Conservation (phyloP, 2,797 vertebrate species). For the Salmo trutta region DNA sequence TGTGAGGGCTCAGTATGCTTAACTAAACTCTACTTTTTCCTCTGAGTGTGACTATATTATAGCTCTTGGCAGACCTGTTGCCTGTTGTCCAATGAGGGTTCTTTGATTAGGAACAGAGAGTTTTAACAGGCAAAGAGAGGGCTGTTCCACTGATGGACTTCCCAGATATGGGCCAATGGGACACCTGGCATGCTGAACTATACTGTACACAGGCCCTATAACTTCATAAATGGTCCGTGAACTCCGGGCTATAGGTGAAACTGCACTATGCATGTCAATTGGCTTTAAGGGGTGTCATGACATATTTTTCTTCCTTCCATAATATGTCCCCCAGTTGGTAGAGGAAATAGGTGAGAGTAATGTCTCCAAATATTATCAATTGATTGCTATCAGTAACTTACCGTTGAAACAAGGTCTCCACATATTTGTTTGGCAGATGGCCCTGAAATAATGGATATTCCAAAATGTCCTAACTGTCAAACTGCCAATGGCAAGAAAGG, state of each 20-base stretch:
- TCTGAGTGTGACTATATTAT: background rate
- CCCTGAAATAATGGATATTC: background rate
- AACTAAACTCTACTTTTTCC: background rate
- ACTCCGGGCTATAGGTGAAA: background rate
- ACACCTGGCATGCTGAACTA: background rate
- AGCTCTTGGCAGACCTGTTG: background rate
- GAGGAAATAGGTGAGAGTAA: background rate
- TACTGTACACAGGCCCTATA: background rate
- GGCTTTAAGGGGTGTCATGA: background rate
- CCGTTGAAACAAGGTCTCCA: background rate
- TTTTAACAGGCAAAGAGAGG: background rate
- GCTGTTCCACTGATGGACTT: background rate
- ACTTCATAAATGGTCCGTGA: background rate
- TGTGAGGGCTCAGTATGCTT: background rate
- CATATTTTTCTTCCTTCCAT: background rate
- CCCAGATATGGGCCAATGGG: constrained; percentile 1
- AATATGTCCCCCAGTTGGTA: background rate
- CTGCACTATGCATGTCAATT: background rate
- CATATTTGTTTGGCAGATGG: background rate
- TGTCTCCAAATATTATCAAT: background rate
- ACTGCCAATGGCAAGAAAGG: background rate
- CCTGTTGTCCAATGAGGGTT: background rate
- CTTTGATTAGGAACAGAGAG: background rate
- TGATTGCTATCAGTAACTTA: background rate
- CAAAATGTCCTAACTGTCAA: background rate